These are phyloP conservation scores for Argya squamiceps DNA, from an alignment of 2,797 vertebrate genomes.

Conservation along the genomic window DNA sequence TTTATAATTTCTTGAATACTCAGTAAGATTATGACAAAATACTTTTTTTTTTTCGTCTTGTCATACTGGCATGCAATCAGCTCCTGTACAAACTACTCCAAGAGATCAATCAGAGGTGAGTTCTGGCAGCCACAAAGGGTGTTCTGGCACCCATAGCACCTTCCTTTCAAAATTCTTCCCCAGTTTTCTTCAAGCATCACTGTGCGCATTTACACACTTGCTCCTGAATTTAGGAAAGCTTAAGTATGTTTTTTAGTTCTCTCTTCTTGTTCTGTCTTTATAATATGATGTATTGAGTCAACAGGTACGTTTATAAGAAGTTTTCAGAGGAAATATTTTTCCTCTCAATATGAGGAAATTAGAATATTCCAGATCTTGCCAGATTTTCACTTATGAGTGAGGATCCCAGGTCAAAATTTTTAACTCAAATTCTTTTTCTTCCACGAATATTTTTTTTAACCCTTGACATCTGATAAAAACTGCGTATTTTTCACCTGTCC, in stretches of 20 bases:
- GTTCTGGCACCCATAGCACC: background rate
- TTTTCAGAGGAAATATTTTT: background rate
- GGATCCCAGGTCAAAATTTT: background rate
- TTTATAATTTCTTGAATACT: background rate
- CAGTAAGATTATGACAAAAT: background rate
- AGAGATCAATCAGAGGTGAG: background rate
- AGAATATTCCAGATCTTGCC: background rate
- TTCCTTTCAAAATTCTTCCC: background rate
- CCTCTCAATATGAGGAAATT: background rate
- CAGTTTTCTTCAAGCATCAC: background rate
- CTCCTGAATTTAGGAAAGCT: background rate
- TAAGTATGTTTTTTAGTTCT: background rate
- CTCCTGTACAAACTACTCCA: background rate
- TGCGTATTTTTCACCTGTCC: background rate
- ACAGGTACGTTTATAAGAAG: background rate
- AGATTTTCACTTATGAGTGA: background rate
- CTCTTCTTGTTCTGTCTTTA: background rate
- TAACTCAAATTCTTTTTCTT: background rate
- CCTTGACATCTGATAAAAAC: background rate
- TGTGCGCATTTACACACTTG: background rate
- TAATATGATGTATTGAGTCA: background rate
- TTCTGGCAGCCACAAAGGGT: background rate
- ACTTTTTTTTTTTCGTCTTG: background rate
- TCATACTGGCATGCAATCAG: background rate
- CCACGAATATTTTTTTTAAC: background rate